These are phyloP conservation scores for Bagarius yarrelli DNA, from an alignment of 2,113 vertebrate genomes.

Conservation along the genomic window DNA sequence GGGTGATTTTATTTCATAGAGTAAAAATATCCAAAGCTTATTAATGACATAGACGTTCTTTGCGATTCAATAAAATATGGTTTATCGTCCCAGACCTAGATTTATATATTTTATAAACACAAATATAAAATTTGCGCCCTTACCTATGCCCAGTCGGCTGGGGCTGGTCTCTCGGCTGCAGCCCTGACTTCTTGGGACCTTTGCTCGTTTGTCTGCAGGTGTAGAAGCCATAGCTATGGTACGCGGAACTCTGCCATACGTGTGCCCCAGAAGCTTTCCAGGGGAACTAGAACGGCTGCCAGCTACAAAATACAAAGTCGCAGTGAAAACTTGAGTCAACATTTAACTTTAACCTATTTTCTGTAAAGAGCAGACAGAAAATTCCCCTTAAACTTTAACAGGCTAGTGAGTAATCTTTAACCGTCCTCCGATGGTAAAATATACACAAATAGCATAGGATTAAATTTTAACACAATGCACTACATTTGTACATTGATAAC, in stretches of 20 bases:
- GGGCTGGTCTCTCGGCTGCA: conserved; percentile 97
- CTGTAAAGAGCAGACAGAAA: not conserved
- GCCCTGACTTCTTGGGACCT: conserved; percentile 93
- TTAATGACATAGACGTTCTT: no score
- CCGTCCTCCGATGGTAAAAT: not conserved
- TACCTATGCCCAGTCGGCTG: conserved; percentile 90
- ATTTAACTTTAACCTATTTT: not conserved
- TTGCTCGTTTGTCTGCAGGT: conserved; percentile 84
- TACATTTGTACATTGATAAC: not conserved
- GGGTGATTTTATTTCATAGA: no score
- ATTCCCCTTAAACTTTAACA: not conserved
- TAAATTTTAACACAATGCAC: not conserved
- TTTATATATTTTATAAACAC: no score
- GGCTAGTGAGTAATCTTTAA: not conserved
- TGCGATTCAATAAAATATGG: no score
- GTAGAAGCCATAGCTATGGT: conserved; percentile 70
- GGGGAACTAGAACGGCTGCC: conserved; percentile 95
- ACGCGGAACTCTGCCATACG: conserved; percentile 81
- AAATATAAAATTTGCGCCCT: conserved; percentile 51
- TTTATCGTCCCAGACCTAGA: no score
- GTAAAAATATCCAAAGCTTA: no score
- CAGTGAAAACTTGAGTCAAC: conserved; percentile 20
- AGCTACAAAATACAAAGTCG: conserved; percentile 67
- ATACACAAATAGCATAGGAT: not conserved
- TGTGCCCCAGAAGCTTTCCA: conserved; percentile 86